Conservation (phyloP, 2,797 vertebrate species). For the Enteromius thamalakanensis region DNA sequence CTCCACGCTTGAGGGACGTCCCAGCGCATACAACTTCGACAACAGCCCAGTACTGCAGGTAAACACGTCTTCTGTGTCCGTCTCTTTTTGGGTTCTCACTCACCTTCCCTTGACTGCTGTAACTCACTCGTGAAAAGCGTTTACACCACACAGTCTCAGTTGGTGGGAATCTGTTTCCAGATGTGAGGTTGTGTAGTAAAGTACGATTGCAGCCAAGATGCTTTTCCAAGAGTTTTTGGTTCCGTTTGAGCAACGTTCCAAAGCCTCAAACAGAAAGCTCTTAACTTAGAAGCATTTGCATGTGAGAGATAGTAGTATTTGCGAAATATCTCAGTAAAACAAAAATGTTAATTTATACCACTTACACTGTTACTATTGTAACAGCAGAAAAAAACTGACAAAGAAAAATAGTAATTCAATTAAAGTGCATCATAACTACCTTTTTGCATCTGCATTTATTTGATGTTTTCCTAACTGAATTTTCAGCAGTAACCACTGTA, state of each 20-base stretch:
- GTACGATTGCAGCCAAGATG: conserved; percentile 10
- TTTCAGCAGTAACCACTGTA: background rate
- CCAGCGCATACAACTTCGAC: conserved; percentile 96
- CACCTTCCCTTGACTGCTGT: background rate
- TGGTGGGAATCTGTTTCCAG: conserved; percentile 8
- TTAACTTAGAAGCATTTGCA: background rate
- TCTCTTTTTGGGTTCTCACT: background rate
- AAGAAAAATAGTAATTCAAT: background rate
- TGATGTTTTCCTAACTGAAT: background rate
- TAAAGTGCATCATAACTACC: background rate
- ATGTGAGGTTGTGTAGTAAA: conserved; percentile 9
- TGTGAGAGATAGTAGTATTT: background rate
- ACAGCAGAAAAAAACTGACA: too few relatives aligned
- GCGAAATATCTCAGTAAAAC: background rate
- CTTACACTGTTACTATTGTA: background rate
- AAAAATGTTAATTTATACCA: too few relatives aligned
- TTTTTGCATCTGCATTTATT: background rate
- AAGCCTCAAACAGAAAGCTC: conserved; percentile 11
- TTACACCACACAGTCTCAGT: background rate
- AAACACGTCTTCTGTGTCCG: background rate
- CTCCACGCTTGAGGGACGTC: conserved; percentile 92
- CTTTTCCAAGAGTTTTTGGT: conserved; percentile 4
- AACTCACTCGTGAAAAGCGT: background rate
- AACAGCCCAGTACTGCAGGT: conserved; percentile 95
- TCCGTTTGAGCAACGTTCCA: conserved; percentile 17